phyloP scores from a whole-genome alignment of 2,113 vertebrate species.

The Tor tambroides region DNA sequence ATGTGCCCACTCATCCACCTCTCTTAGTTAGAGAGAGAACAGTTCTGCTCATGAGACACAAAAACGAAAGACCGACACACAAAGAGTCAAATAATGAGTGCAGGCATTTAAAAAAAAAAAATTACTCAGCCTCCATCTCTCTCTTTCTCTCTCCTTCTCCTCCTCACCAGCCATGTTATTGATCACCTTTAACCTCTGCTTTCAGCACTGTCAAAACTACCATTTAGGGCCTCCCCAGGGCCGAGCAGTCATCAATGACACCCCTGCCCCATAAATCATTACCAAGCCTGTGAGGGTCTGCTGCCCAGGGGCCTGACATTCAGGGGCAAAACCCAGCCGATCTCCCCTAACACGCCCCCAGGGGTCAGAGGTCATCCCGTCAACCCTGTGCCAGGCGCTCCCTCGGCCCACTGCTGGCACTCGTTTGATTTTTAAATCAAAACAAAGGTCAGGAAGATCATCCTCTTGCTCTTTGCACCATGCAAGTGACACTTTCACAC shows the following conservation, averaged over 20 bases:
- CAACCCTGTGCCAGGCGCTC: slow-evolving; percentile 63
- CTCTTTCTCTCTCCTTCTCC: slow-evolving; percentile 63
- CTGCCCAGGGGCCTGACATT: slow-evolving; percentile 64
- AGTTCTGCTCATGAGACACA: slow-evolving; percentile 52
- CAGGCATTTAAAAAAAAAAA: slow-evolving; percentile 84
- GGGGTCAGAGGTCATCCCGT: slow-evolving; percentile 73
- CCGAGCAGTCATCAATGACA: slow-evolving; percentile 80
- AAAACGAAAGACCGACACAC: slow-evolving; percentile 67
- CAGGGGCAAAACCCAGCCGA: slow-evolving; percentile 58
- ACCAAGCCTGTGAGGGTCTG: slow-evolving; percentile 61
- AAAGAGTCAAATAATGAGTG: slow-evolving; percentile 77
- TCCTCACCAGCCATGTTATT: slow-evolving; percentile 83
- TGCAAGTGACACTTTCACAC: slow-evolving; percentile 29
- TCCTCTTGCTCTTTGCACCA: slow-evolving; percentile 37
- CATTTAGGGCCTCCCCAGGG: slow-evolving; percentile 87
- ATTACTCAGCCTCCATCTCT: slow-evolving; percentile 7
- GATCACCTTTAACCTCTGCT: slow-evolving; percentile 93
- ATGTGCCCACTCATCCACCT: slow-evolving; percentile 40
- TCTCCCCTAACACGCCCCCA: slow-evolving; percentile 56
- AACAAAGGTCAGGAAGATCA: slow-evolving; percentile 73
- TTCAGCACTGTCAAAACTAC: slow-evolving; percentile 88
- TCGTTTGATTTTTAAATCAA: slow-evolving; percentile 80
- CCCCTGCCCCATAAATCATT: slow-evolving; percentile 87
- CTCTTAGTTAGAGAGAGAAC: neutral
- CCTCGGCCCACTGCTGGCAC: slow-evolving; percentile 58